Evolutionary conservation across 2,888 invertebrate species (phyloP).

Genomic region (Drosophila flavopinicola): DNA sequence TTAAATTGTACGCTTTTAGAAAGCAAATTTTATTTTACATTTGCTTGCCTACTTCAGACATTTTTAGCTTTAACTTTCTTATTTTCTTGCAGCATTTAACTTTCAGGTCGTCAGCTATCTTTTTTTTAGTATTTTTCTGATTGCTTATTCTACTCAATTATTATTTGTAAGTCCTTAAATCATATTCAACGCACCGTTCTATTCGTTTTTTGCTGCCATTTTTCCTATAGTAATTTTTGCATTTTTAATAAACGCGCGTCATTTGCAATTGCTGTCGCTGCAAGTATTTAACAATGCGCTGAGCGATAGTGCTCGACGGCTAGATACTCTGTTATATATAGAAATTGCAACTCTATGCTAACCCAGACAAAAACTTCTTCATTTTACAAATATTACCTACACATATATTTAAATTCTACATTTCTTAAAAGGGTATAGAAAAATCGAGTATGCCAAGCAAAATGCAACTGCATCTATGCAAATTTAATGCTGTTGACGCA

Average conservation of each 20-base stretch:
- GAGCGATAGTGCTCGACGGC: not conserved
- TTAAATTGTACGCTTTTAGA: too few relatives aligned
- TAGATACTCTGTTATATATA: not conserved
- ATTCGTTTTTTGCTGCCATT: not conserved
- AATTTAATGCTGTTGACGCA: constrained; percentile 71
- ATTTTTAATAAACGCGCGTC: constrained; percentile 45
- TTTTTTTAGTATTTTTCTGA: not conserved
- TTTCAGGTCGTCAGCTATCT: too few relatives aligned
- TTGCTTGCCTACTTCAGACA: too few relatives aligned
- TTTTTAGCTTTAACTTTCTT: too few relatives aligned
- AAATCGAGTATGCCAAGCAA: not conserved
- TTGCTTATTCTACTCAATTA: not conserved
- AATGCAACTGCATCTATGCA: constrained; percentile 35
- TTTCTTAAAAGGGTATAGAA: too few relatives aligned
- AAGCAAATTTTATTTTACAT: too few relatives aligned
- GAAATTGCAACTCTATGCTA: too few relatives aligned
- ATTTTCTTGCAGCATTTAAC: too few relatives aligned
- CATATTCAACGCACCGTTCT: not conserved
- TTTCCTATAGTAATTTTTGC: constrained; percentile 5
- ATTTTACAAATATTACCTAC: too few relatives aligned
- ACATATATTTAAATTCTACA: not conserved
- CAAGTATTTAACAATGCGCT: constrained; percentile 32
- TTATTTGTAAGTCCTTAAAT: not conserved
- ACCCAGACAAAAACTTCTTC: too few relatives aligned
- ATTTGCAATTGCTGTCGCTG: constrained; percentile 50